Percentiles rank a stretch among this genome's conserved stretches.
These are phyloP conservation scores for Luidia sarsii DNA, from an alignment of 53 echinoderm and acorn worm genomes.

Conservation along the genomic window DNA sequence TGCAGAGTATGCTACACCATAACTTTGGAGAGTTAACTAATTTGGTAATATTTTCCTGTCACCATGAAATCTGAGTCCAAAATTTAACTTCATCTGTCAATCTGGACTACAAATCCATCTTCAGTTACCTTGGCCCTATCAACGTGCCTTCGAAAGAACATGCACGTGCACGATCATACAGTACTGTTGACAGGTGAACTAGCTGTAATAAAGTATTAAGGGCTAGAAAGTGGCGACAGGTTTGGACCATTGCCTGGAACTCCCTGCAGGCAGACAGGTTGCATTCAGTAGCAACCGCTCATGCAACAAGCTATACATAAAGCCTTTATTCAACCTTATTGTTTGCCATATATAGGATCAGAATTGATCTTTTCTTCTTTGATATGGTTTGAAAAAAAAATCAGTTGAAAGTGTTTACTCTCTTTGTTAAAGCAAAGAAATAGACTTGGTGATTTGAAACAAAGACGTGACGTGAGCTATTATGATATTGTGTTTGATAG, in stretches of 20 bases:
- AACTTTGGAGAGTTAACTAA: too few species aligned
- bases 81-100: too few species aligned
- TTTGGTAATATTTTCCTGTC: too few species aligned
- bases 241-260: constrained; percentile 21
- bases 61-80: too few species aligned
- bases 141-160: neutral
- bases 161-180: constrained; percentile 1
- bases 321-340: constrained; percentile 25
- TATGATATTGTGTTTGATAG: constrained; percentile 32
- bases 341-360: constrained; percentile 29
- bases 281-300: constrained; percentile 21
- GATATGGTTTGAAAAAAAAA: constrained; percentile 1
- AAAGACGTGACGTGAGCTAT: constrained; percentile 38
- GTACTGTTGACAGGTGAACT: neutral
- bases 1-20: too few species aligned
- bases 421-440: constrained; percentile 46
- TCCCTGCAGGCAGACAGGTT: constrained; percentile 8
- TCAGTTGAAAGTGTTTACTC: constrained; percentile 37
- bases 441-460: constrained; percentile 35
- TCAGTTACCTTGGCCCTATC: constrained; percentile 16
- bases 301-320: constrained; percentile 20
- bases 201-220: neutral
- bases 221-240: constrained; percentile 18
- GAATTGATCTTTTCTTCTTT: constrained; percentile 42
- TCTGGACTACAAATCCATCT: constrained; percentile 37